phyloP scores from a whole-genome alignment of 2,797 vertebrate genomes.

The Pagetopsis macropterus region DNA sequence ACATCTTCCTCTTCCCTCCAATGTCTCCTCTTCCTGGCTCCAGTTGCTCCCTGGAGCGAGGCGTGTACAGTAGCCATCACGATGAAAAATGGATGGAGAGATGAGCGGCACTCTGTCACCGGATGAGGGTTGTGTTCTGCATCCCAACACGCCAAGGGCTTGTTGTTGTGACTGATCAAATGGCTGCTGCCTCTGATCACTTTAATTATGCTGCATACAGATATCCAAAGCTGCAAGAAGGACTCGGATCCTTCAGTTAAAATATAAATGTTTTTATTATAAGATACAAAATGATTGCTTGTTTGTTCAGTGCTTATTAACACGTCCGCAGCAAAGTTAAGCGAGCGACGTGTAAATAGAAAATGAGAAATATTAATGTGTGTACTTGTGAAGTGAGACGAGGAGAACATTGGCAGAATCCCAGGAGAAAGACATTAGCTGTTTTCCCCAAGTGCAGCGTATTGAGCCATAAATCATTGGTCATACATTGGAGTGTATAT shows the following conservation, averaged over 20 bases:
- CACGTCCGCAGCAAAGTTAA: slow-evolving; percentile 8
- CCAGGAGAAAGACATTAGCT: slow-evolving; percentile 27
- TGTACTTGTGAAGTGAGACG: slow-evolving; percentile 28
- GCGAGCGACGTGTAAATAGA: slow-evolving; percentile 9
- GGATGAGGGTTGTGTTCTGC: slow-evolving; percentile 42
- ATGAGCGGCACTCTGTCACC: slow-evolving; percentile 68
- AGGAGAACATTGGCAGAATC: slow-evolving; percentile 23
- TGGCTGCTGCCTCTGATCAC: slow-evolving; percentile 50
- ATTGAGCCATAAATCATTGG: slow-evolving; percentile 40
- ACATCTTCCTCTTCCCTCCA: background rate
- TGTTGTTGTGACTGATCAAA: slow-evolving; percentile 67
- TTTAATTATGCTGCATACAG: slow-evolving; percentile 48
- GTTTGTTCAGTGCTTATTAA: slow-evolving; percentile 18
- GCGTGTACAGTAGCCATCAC: slow-evolving; percentile 39
- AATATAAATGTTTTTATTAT: too few relatives aligned
- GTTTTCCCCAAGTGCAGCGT: slow-evolving; percentile 33
- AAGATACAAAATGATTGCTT: background rate
- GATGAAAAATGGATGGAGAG: slow-evolving; percentile 67
- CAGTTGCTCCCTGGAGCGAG: slow-evolving; percentile 41
- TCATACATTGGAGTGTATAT: slow-evolving; percentile 1
- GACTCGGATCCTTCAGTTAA: too few relatives aligned
- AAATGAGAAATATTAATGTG: slow-evolving; percentile 32
- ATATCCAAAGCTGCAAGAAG: slow-evolving; percentile 19
- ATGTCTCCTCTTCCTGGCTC: slow-evolving; percentile 24
- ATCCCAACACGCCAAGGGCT: slow-evolving; percentile 48